Evolutionary conservation across 2,797 vertebrate species (phyloP), one percentile per base, ranked within the genome.

Genomic region (Sparus aurata): DNA sequence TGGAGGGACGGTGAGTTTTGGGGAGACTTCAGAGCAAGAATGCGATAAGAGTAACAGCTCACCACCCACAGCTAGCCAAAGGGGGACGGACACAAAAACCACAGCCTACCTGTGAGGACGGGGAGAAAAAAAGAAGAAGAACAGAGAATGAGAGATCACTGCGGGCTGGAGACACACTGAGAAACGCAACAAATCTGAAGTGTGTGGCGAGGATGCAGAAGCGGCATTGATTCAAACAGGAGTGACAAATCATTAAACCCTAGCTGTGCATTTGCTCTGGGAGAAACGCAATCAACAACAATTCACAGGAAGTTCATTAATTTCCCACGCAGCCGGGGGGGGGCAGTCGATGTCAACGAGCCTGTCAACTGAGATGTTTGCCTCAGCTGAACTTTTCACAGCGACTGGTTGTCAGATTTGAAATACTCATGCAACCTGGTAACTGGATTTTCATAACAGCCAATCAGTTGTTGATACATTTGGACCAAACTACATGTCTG

Each of bases 291-390:
- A 82, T 80, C 57, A 75, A 61, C 57, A 75, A 61, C 86, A 71
- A 77, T 77, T 84, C 77, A 55, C 71, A 75, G 75, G 73, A 89
- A 86, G 79, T 89, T 87, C 75, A 87, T 85, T 84, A 34, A 73
- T 80, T 85, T 71, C 67, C 67, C 38, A 57, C 80, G 59, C 54
- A 82, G 82, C 66, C 1, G 18, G 65, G 65, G 12, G 41, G 64
- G 49, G 8, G 54, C 22, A 34, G 76, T 76, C 30, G 47, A 79
- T 73, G 77, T 69, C 65, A 53, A 65, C 75, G 73, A 64, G 63
- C 53, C 57, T 27, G 34, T 73, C 68, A 63, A 23, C 63, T 5
- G 67, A 57, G 67, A 75, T 54, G 54, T 68, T 69, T 5, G 20
- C 77, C 69, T 62, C 67, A 34, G 18, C 55, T 74, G 69, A 86